Evolutionary conservation across 2,113 vertebrate genomes (phyloP), one percentile per base, ranked within the genome.

Genomic region (Edolisoma coerulescens): DNA sequence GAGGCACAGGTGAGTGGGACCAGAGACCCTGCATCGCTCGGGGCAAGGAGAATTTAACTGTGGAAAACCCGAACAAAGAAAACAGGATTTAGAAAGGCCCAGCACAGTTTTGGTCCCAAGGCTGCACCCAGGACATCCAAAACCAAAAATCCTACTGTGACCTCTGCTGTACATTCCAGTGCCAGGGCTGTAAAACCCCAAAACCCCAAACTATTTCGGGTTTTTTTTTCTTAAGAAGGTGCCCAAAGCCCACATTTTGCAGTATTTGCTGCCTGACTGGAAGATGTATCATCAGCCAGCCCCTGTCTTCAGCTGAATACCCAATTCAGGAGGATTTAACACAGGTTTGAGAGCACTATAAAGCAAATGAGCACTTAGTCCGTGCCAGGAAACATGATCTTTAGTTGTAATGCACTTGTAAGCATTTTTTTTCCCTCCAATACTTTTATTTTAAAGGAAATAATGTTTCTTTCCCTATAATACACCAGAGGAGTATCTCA

Each of bases 361-460:
- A 83, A 84, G 73, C 78, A 24, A 67, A 69, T 28, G 82, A 94
- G 85, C 92, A 84, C 95, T 97, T 86, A 28, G 0, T 5, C 59
- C 13, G 6, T 1, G 63, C 75, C 18, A 89, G 93, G 75, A 92
- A 96, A 84, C 50, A 23, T 0, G 30, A 92, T 88, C 77, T 93
- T 88, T 11, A 1, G 8, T n/a, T 93, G 59, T 95, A 95, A 90
- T 84, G 87, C 83, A 88, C 95, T 96, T 93, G 68, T 67, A 60
- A 80, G 60, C 85, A 27, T 49, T 67, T 80, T 53, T 49, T 67
- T 3, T 22, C 21, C 19, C 60, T 73, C 75, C 60, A 83, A 83
- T 90, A 87, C 71, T 83, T 96, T 74, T 74, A 92, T 90, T 96
- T 97, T 93, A 94, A 80, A 80, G 50, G 65, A 50, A 96, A 93